phyloP scores from a whole-genome alignment of 2,113 vertebrate genomes.

The Tragelaphus scriptus region DNA sequence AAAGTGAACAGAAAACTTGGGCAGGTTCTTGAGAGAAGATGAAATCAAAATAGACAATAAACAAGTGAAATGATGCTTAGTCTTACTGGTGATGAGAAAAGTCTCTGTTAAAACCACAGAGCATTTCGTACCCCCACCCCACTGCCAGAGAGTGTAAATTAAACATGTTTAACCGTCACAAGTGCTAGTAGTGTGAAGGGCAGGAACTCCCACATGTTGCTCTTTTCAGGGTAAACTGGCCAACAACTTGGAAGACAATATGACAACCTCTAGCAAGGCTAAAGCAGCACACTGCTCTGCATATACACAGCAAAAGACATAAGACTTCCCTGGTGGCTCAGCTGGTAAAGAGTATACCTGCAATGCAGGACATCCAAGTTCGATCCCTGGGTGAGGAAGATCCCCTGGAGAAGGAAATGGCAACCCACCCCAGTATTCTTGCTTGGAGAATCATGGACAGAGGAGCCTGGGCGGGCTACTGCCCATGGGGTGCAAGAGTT shows the following conservation, averaged over 20 bases:
- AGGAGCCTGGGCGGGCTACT: not conserved
- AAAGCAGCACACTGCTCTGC: accelerated
- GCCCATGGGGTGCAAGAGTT: not conserved
- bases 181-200: not conserved
- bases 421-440: not conserved
- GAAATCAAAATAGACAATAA: not conserved
- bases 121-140: not conserved
- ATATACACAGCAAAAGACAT: accelerated
- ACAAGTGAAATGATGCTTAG: not conserved
- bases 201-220: accelerated
- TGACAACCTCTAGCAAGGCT: accelerated
- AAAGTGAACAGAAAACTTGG: not conserved
- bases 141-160: not conserved
- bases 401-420: not conserved
- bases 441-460: not conserved
- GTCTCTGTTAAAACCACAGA: not conserved
- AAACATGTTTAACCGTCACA: not conserved
- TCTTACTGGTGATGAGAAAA: not conserved
- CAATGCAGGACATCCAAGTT: not conserved
- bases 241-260: not conserved
- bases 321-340: not conserved
- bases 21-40: not conserved
- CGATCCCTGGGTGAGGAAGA: not conserved
- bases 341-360: not conserved
- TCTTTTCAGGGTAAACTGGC: not conserved